These are phyloP conservation scores for Troides aeacus DNA, from an alignment of 2,888 invertebrate genomes.

Conservation along the genomic window DNA sequence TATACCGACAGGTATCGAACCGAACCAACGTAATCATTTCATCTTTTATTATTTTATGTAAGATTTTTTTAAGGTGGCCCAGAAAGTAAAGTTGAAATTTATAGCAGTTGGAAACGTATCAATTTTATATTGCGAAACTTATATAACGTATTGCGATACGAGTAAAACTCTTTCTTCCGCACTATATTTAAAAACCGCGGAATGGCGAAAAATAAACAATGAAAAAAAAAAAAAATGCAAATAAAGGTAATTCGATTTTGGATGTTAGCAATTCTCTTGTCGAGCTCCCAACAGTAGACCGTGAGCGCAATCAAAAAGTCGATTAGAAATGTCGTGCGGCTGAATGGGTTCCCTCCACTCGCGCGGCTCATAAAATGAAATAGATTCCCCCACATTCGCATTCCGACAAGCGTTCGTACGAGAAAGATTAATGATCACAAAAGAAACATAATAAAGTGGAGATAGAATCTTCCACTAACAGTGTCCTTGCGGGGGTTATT, in stretches of 20 bases:
- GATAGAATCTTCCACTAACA: conserved; percentile 80
- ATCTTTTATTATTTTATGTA: not conserved
- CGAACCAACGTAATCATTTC: not conserved
- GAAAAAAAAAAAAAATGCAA: conserved; percentile 25
- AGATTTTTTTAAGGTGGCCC: not conserved
- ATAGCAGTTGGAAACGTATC: too few relatives aligned
- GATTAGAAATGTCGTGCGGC: conserved; percentile 78
- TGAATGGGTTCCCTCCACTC: conserved; percentile 74
- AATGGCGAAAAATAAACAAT: conserved; percentile 16
- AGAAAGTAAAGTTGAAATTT: too few relatives aligned
- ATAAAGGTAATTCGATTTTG: conserved; percentile 48
- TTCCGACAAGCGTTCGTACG: conserved; percentile 81
- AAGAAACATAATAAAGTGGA: conserved; percentile 80
- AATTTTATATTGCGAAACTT: too few relatives aligned
- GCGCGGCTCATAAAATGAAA: conserved; percentile 79
- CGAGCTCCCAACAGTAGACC: conserved; percentile 58
- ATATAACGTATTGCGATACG: too few relatives aligned
- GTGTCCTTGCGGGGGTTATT: conserved; percentile 80
- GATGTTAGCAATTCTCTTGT: conserved; percentile 51
- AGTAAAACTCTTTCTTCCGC: not conserved
- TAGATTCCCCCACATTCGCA: conserved; percentile 81
- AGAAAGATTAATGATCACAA: conserved; percentile 81
- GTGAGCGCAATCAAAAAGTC: conserved; percentile 78
- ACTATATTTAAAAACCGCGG: conserved; percentile 10
- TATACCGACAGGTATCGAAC: not conserved